Evolutionary conservation across 2,113 vertebrate genomes (phyloP).

Genomic region (Aegithalos caudatus): DNA sequence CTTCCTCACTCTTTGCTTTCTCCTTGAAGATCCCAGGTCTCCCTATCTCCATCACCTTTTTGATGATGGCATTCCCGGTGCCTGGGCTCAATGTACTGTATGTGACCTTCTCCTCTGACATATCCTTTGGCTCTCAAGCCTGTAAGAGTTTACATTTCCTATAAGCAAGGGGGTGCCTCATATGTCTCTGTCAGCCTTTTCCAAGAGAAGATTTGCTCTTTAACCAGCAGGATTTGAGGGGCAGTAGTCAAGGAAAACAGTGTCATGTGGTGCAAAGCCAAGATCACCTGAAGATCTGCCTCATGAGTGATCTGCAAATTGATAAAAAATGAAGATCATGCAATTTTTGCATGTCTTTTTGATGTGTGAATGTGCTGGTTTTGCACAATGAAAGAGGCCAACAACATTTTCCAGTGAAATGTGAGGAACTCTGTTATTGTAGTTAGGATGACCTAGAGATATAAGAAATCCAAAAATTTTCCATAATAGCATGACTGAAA

Average conservation of each 20-base stretch:
- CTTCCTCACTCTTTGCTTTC: not conserved
- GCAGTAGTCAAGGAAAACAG: not conserved
- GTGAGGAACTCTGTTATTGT: not conserved
- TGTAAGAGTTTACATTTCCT: conserved; percentile 22
- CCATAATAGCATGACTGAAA: not conserved
- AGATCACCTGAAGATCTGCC: not conserved
- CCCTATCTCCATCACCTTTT: not conserved
- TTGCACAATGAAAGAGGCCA: not conserved
- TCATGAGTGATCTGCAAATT: not conserved
- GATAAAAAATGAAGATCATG: not conserved
- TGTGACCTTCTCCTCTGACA: conserved; percentile 41
- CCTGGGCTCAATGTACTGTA: not conserved
- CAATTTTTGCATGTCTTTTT: not conserved
- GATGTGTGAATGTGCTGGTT: no score
- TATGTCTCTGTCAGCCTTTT: not conserved
- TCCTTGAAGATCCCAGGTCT: not conserved
- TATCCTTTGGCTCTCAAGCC: not conserved
- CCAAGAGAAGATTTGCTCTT: not conserved
- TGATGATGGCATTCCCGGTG: not conserved
- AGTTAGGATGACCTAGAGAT: not conserved
- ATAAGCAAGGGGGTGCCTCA: not conserved
- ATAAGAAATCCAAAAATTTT: not conserved
- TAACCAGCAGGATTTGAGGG: not conserved
- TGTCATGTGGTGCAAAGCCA: not conserved
- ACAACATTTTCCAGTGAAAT: not conserved